phyloP scores from a whole-genome alignment of 2,888 invertebrate genomes.

The Drosophila neutralis region DNA sequence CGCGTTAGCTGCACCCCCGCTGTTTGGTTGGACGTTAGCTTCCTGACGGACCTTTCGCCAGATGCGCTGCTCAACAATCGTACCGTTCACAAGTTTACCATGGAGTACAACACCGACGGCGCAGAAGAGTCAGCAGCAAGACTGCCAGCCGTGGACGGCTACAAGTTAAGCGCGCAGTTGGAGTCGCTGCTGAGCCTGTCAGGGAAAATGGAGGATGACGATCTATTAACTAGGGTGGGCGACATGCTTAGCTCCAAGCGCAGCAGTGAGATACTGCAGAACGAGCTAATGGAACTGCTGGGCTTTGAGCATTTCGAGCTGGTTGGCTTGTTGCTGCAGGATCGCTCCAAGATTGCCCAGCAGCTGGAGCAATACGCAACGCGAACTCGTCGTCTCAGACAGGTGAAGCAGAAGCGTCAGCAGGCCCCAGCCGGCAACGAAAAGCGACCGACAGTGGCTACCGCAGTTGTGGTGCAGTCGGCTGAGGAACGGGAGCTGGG shows the following conservation, averaged over 20 bases:
- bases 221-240: slow-evolving; percentile 69
- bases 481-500: slow-evolving; percentile 91
- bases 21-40: slow-evolving; percentile 47
- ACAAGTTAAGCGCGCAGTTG: slow-evolving; percentile 63
- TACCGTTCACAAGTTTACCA: slow-evolving; percentile 64
- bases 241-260: slow-evolving; percentile 87
- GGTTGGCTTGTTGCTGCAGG: slow-evolving; percentile 88
- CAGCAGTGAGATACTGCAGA: slow-evolving; percentile 90
- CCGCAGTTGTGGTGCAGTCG: slow-evolving; percentile 93
- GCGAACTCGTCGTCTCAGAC: slow-evolving; percentile 73
- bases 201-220: slow-evolving; percentile 69
- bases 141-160: slow-evolving; percentile 11
- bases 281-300: slow-evolving; percentile 93
- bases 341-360: slow-evolving; percentile 86
- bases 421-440: slow-evolving; percentile 38
- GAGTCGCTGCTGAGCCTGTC: slow-evolving; percentile 73
- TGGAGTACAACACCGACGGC: slow-evolving; percentile 62
- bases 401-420: slow-evolving; percentile 65
- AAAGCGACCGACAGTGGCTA: slow-evolving; percentile 88
- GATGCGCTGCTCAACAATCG: slow-evolving; percentile 62
- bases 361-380: slow-evolving; percentile 81
- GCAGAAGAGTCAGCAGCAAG: not conserved
- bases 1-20: slow-evolving; percentile 46
- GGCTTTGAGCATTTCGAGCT: slow-evolving; percentile 94
- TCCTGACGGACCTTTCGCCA: slow-evolving; percentile 74